Percentiles rank a stretch among this genome's conserved stretches.
phyloP scores from a whole-genome alignment of 2,797 vertebrate genomes.

The Rhinichthys osculus region DNA sequence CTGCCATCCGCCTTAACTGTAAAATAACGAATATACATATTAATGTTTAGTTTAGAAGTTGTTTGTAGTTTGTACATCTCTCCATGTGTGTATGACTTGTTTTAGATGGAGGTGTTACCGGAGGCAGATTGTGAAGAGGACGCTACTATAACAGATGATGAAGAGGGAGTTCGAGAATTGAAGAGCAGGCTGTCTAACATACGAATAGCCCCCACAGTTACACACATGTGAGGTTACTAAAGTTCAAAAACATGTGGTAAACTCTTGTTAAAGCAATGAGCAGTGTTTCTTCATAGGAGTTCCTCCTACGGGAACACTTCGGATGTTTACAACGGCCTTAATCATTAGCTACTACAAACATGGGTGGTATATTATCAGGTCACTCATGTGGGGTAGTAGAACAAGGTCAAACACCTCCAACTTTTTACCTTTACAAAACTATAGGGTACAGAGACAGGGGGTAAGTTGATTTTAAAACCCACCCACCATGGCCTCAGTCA shows the following conservation, averaged over 20 bases:
- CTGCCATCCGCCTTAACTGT: neutral
- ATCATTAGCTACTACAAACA: conserved; percentile 49
- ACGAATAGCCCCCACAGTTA: neutral
- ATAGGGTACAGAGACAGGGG: neutral
- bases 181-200: conserved; percentile 56
- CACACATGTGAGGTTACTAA: conserved; percentile 66
- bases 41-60: neutral
- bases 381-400: conserved; percentile 4
- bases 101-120: conserved; percentile 54
- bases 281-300: conserved; percentile 25
- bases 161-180: conserved; percentile 42
- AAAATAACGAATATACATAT: neutral
- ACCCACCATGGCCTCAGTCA: neutral
- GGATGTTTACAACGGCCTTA: conserved; percentile 51
- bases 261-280: conserved; percentile 35
- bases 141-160: neutral
- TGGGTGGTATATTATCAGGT: neutral
- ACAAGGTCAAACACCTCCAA: neutral
- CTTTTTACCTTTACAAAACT: neutral
- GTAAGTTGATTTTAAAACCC: neutral
- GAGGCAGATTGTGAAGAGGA: conserved; percentile 46
- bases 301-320: conserved; percentile 8
- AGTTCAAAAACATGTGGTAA: conserved; percentile 48
- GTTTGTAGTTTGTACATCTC: neutral
- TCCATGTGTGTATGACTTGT: neutral